A percentile compares a stretch with the other conserved stretches of the same genome.
Conservation (phyloP, 2,113 vertebrate genomes). For the Chionis minor region DNA sequence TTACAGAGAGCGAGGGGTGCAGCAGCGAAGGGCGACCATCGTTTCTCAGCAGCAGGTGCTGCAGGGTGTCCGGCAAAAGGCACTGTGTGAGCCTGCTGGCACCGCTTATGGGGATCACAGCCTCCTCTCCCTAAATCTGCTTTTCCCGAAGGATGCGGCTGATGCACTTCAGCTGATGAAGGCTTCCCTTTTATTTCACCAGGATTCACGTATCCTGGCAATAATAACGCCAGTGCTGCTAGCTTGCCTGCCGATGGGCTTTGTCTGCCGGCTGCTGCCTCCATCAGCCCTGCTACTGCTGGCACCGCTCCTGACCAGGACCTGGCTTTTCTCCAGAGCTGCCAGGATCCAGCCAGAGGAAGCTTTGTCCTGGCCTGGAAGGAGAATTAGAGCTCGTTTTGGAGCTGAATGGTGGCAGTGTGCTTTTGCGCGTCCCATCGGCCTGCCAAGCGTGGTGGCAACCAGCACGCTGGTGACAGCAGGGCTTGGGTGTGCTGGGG, state of each 20-base stretch:
- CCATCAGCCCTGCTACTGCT: neutral
- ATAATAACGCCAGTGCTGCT: neutral
- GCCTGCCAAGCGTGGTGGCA: neutral
- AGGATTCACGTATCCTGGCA: neutral
- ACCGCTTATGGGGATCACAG: accelerated
- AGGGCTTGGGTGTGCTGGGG: neutral
- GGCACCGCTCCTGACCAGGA: neutral
- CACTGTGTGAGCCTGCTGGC: accelerated
- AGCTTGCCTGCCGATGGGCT: neutral
- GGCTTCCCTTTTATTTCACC: neutral
- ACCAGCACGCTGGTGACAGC: neutral
- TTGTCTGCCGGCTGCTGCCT: neutral
- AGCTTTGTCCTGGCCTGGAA: constrained; percentile 49
- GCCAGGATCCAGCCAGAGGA: constrained; percentile 15
- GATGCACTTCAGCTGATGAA: neutral
- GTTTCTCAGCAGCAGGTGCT: neutral
- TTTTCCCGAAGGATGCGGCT: neutral
- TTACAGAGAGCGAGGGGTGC: neutral
- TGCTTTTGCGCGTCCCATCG: neutral
- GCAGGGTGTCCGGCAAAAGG: accelerated
- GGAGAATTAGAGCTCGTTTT: constrained; percentile 52
- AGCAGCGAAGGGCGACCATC: accelerated
- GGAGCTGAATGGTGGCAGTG: constrained; percentile 58
- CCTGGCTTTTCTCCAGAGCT: neutral
- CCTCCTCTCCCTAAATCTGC: neutral